These are phyloP conservation scores for Amiota communis DNA, from an alignment of 2,888 invertebrate species.

Conservation along the genomic window DNA sequence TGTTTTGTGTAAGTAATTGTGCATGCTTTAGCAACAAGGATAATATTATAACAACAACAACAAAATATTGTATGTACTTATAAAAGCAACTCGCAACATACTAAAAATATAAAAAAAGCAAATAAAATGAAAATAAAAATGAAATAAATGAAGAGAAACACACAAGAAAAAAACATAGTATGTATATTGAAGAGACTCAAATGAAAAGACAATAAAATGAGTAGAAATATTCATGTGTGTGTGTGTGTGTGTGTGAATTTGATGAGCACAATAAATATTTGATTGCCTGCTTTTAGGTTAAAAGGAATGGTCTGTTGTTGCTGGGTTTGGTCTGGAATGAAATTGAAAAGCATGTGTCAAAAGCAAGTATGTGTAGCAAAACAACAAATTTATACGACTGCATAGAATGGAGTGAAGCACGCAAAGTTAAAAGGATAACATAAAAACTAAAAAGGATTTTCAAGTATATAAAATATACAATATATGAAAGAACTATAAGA, in stretches of 20 bases:
- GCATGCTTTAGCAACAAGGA: neutral
- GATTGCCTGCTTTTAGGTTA: slow-evolving; percentile 28
- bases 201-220: slow-evolving; percentile 23
- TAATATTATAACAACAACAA: neutral
- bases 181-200: neutral
- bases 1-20: slow-evolving; percentile 22
- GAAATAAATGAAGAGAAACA: slow-evolving; percentile 7
- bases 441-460: too few relatives aligned
- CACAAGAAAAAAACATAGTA: neutral
- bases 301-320: too few relatives aligned
- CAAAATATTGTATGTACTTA: too few relatives aligned
- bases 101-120: neutral
- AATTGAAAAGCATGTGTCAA: too few relatives aligned
- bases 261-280: slow-evolving; percentile 30
- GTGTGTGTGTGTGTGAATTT: slow-evolving; percentile 16
- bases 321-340: too few relatives aligned
- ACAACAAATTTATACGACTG: too few relatives aligned
- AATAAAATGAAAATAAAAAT: neutral
- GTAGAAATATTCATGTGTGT: slow-evolving; percentile 9
- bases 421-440: too few relatives aligned
- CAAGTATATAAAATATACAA: too few relatives aligned
- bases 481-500: too few relatives aligned
- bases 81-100: too few relatives aligned
- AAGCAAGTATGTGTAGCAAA: too few relatives aligned
- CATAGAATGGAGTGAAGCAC: too few relatives aligned